A percentile compares a stretch with the other conserved stretches of the same genome.
Conservation (phyloP, 2,113 vertebrate genomes). For the Gracilinanus agilis region DNA sequence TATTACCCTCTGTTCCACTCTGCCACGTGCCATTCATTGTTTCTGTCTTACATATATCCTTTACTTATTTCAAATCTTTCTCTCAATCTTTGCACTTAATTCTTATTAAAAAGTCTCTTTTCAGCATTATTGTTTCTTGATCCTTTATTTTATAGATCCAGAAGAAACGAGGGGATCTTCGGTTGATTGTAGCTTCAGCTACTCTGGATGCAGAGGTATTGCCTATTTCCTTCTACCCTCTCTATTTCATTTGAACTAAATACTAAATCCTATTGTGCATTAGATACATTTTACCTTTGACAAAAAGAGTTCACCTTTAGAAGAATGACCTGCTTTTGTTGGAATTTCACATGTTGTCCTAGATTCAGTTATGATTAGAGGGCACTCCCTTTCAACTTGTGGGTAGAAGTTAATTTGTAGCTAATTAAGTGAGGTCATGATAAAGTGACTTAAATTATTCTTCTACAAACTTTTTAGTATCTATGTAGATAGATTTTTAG, state of each 20-base stretch:
- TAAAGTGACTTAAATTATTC: constrained; percentile 46
- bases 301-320: constrained; percentile 14
- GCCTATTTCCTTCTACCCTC: not conserved
- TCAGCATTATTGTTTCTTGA: not conserved
- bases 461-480: constrained; percentile 41
- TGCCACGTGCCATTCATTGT: not conserved
- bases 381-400: constrained; percentile 52
- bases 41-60: not conserved
- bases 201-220: constrained; percentile 98
- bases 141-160: constrained; percentile 90
- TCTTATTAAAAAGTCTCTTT: not conserved
- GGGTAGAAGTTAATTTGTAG: constrained; percentile 60
- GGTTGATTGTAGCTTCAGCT: constrained; percentile 96
- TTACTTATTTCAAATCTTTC: not conserved
- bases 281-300: constrained; percentile 30
- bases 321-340: not conserved
- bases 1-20: not conserved
- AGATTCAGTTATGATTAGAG: constrained; percentile 46
- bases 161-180: constrained; percentile 96
- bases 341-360: constrained; percentile 52
- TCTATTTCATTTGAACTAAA: not conserved
- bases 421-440: constrained; percentile 49
- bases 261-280: not conserved
- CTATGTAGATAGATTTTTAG: constrained; percentile 14
- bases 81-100: not conserved